Evolutionary conservation across 2,888 invertebrate genomes (phyloP).

Genomic region (Ceriagrion tenellum): DNA sequence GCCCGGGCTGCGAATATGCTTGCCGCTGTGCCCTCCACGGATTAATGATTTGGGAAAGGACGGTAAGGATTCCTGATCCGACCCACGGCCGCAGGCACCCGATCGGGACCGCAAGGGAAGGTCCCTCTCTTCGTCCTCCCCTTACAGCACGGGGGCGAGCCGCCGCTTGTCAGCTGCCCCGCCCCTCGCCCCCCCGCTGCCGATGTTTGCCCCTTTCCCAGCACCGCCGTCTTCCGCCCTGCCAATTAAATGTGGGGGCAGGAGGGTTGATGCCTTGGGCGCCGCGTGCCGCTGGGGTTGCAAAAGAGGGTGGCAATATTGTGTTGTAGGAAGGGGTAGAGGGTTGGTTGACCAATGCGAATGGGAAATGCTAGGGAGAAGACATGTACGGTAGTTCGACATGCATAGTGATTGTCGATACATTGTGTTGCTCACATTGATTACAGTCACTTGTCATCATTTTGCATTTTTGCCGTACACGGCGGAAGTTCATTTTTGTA

Average conservation of each 20-base stretch:
- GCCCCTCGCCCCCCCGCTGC: not conserved
- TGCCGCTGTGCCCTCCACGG: not conserved
- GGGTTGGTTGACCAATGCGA: no score
- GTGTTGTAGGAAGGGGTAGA: not conserved
- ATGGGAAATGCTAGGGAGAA: no score
- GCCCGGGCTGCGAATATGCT: not conserved
- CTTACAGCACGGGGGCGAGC: not conserved
- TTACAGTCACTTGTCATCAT: no score
- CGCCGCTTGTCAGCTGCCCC: not conserved
- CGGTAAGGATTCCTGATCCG: not conserved
- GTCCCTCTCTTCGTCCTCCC: not conserved
- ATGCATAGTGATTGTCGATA: no score
- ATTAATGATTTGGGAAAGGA: not conserved
- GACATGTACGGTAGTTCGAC: no score
- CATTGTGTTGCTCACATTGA: no score
- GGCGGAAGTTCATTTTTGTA: no score
- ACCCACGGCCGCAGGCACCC: no score
- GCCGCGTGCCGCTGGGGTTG: not conserved
- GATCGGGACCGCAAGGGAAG: no score
- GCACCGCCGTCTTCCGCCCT: not conserved
- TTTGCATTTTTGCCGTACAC: no score
- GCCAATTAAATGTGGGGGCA: not conserved
- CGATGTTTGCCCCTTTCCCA: not conserved
- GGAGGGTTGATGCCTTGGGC: not conserved
- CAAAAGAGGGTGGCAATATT: not conserved